phyloP scores from a whole-genome alignment of 2,113 vertebrate species.

The Entomyzon cyanotis region DNA sequence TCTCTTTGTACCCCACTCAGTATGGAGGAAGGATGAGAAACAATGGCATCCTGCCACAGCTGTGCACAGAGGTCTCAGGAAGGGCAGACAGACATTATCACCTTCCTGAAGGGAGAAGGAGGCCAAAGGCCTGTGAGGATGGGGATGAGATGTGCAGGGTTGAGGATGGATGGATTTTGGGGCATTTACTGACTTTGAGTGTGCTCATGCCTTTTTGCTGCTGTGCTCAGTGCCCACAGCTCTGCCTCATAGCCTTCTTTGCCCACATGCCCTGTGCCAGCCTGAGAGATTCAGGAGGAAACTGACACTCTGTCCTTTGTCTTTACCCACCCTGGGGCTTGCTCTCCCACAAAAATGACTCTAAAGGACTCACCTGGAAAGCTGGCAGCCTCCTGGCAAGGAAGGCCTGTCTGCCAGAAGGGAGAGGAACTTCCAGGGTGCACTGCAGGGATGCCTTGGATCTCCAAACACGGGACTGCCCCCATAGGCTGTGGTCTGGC shows the following conservation, averaged over 20 bases:
- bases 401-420: not conserved
- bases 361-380: not conserved
- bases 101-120: not conserved
- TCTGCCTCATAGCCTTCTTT: not conserved
- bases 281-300: not conserved
- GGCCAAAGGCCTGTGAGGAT: not conserved
- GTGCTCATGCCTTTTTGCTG: not conserved
- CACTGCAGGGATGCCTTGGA: rapidly evolving
- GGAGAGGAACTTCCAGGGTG: not conserved
- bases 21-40: not conserved
- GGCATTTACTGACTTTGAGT: not conserved
- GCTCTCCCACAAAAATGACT: not conserved
- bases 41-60: not conserved
- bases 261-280: rapidly evolving
- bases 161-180: not conserved
- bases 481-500: not conserved
- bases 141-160: not conserved
- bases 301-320: not conserved
- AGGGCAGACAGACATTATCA: not conserved
- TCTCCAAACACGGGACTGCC: not conserved
- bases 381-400: not conserved
- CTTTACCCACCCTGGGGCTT: not conserved
- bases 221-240: not conserved
- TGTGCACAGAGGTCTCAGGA: not conserved
- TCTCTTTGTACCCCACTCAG: not conserved